A percentile compares a stretch with the other conserved stretches of the same genome.
Evolutionary conservation across 2,888 invertebrate species (phyloP).

Genomic region (Pristionchus arcanus): DNA sequence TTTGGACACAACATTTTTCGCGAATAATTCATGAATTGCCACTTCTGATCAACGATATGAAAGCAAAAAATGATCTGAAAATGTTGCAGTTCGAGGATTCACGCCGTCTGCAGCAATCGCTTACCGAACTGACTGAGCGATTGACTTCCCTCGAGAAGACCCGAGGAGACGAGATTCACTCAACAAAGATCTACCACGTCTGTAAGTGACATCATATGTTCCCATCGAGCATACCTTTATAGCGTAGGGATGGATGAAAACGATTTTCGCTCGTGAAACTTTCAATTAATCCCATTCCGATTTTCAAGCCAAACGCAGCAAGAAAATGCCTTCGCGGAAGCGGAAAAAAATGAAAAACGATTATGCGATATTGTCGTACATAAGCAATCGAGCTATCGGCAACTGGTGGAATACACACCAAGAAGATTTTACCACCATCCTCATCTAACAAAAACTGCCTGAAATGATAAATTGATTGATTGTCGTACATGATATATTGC

Average conservation of each 20-base stretch:
- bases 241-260: too few species aligned
- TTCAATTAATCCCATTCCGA: too few species aligned
- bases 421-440: too few species aligned
- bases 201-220: constrained; percentile 68
- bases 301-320: too few species aligned
- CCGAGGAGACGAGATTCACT: constrained; percentile 79
- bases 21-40: not conserved
- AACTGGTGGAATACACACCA: too few species aligned
- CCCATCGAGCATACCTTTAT: too few species aligned
- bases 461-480: too few species aligned
- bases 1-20: not conserved
- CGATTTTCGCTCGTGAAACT: too few species aligned
- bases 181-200: constrained; percentile 80
- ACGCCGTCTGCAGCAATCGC: constrained; percentile 74
- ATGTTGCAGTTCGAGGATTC: constrained; percentile 73
- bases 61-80: not conserved
- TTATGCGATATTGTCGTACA: too few species aligned
- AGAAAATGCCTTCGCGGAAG: too few species aligned
- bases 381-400: too few species aligned
- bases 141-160: constrained; percentile 76
- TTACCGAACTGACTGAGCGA: constrained; percentile 78
- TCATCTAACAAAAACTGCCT: too few species aligned
- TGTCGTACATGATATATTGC: constrained; percentile 49
- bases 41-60: not conserved
- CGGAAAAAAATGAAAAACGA: not conserved